Percentiles rank a stretch among this genome's conserved stretches.
phyloP scores from a whole-genome alignment of 2,888 invertebrate genomes.

The Xestia ashworthii region DNA sequence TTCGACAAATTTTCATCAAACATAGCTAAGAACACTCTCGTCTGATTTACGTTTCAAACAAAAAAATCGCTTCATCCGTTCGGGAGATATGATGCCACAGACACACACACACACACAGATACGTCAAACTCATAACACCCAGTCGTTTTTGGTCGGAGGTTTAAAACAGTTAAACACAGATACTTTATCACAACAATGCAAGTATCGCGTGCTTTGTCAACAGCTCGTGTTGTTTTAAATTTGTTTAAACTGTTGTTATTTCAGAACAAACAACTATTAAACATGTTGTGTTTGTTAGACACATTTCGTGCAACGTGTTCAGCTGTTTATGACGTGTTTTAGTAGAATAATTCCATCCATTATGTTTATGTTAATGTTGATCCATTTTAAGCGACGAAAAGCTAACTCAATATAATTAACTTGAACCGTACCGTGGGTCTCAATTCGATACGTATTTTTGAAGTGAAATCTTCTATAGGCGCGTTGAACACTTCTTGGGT shows the following conservation, averaged over 20 bases:
- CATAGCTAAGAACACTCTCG: too few relatives aligned
- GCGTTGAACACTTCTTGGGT: too few relatives aligned
- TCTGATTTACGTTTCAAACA: too few relatives aligned
- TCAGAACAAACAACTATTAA: slow-evolving; percentile 35
- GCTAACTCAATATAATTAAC: too few relatives aligned
- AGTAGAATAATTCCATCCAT: background rate
- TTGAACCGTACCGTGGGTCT: background rate
- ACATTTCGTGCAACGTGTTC: background rate
- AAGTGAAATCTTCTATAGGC: too few relatives aligned
- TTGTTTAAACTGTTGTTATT: slow-evolving; percentile 24
- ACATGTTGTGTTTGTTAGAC: slow-evolving; percentile 14
- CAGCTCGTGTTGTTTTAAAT: slow-evolving; percentile 4
- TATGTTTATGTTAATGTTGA: background rate
- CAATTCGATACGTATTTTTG: background rate
- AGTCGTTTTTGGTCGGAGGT: too few relatives aligned
- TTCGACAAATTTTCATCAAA: too few relatives aligned
- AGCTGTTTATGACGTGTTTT: slow-evolving; percentile 3
- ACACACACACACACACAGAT: too few relatives aligned
- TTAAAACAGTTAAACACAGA: slow-evolving; percentile 15
- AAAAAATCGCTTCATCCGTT: too few relatives aligned
- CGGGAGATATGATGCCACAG: too few relatives aligned
- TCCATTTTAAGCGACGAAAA: background rate
- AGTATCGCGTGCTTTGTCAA: slow-evolving; percentile 39
- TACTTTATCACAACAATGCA: slow-evolving; percentile 36
- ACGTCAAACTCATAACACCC: too few relatives aligned